These are phyloP conservation scores for Anguilla pacifica DNA, from an alignment of 2,797 vertebrate species.

Conservation along the genomic window DNA sequence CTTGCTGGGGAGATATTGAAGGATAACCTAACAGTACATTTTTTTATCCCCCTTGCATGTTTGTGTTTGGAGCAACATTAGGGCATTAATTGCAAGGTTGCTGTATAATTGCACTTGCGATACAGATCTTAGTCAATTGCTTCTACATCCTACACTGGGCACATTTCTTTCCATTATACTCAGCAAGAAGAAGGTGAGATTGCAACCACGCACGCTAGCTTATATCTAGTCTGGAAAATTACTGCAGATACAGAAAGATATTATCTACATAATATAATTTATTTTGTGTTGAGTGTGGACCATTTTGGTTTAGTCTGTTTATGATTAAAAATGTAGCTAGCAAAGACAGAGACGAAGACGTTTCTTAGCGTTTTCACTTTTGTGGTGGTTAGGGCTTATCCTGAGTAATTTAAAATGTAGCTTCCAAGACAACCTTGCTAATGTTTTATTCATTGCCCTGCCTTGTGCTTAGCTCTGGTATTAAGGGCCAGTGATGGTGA, in stretches of 20 bases:
- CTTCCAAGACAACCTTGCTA: background rate
- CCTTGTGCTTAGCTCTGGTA: background rate
- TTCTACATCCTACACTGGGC: background rate
- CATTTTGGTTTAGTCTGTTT: background rate
- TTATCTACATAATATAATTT: constrained; percentile 13
- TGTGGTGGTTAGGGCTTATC: background rate
- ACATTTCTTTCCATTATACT: constrained; percentile 11
- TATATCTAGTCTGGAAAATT: constrained; percentile 9
- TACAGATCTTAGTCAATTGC: background rate
- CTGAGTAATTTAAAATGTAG: background rate
- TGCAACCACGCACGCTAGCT: background rate
- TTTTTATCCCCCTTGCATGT: background rate
- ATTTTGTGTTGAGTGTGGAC: background rate
- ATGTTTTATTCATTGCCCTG: background rate
- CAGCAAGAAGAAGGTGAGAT: background rate
- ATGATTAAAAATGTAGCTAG: constrained; percentile 11
- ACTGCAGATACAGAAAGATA: constrained; percentile 14
- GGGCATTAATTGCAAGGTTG: background rate
- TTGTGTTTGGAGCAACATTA: background rate
- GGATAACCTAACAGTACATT: background rate
- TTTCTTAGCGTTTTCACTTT: background rate
- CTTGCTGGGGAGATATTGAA: background rate
- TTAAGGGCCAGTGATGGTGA: background rate
- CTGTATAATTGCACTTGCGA: background rate
- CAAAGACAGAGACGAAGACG: background rate